A percentile compares a stretch with the other conserved stretches of the same genome.
phyloP scores from a whole-genome alignment of 2,888 invertebrate species.

The Synergus umbraculus region DNA sequence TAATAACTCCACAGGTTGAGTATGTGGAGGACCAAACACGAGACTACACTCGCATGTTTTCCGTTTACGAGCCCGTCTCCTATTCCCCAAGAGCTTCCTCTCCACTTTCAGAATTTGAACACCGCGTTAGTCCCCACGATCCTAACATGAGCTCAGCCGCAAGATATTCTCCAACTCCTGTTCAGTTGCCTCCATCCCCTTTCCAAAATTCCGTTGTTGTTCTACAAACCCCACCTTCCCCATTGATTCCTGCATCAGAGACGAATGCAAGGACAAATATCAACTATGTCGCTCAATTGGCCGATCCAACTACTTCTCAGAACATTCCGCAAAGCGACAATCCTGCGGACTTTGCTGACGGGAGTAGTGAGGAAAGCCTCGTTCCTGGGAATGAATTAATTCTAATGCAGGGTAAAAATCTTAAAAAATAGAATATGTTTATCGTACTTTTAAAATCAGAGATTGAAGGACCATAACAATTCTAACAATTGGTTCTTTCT shows the following conservation, averaged over 20 bases:
- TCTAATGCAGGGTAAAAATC: conserved; percentile 71
- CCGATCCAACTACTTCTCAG: conserved; percentile 63
- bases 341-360: conserved; percentile 68
- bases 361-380: conserved; percentile 66
- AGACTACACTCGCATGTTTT: conserved; percentile 72
- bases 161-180: conserved; percentile 81
- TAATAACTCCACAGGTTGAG: conserved; percentile 66
- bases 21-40: conserved; percentile 72
- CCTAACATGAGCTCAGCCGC: conserved; percentile 80
- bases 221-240: conserved; percentile 73
- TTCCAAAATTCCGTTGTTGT: conserved; percentile 74
- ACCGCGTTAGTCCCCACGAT: conserved; percentile 74
- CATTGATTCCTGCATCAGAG: conserved; percentile 70
- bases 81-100: conserved; percentile 72
- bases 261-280: conserved; percentile 63
- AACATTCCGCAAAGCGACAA: conserved; percentile 63
- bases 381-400: conserved; percentile 72
- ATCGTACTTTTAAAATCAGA: neutral
- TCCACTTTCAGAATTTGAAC: conserved; percentile 74
- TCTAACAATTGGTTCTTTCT: neutral
- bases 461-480: no score
- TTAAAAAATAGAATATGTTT: neutral
- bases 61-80: conserved; percentile 72
- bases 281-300: conserved; percentile 67
- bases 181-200: conserved; percentile 72